Base-by-base conservation (phyloP, 2,888 invertebrate genomes). In the Epistrophella euchroma region DNA sequence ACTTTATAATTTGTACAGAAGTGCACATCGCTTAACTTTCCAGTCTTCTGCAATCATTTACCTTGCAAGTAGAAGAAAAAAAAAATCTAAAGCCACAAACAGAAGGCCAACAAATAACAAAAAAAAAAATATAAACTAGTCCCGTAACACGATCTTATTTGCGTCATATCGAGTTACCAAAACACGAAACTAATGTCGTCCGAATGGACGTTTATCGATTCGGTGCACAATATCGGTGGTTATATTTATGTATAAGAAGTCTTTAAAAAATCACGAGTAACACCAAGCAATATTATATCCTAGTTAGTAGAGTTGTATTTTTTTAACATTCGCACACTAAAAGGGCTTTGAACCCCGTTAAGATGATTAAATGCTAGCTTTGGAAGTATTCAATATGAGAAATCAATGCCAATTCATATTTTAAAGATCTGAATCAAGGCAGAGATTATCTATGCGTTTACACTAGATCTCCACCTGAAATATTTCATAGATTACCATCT, bases 121-220 rank as follows among this genome's bases (percentile, higher is more conserved):
- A 4, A 64, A 32, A 13, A 32, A 66, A 28, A 4, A 19, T 58
- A 22, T 4, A 52, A 68, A 52, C 68, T 35, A 37, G 58, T 64
- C 68, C 50, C 52, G 86, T 66, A 86, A 86, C 66, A 86, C 78
- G 81, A 86, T 86, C 77, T 74, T 74, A 77, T 82, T 82, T 86
- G 82, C 64, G 73, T 77, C 74, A 70, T 82, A 73, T 86, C 78
- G 22, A 58, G 74, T 86, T 86, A 78, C 85, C 15, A 7, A 45
- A 62, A 72, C 85, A 86, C 82, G 76, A 82, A 74, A 62, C 85
- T 71, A 82, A 86, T 86, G 82, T 78, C 86, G 70, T 77, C 47
- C 56, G 70, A 82, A 78, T 82, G 82, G 64, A 77, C 82, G 58
- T 78, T 86, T 82, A 86, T 78, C 82, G 86, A 82, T 82, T 76